These are phyloP conservation scores for Gadus macrocephalus DNA, from an alignment of 2,113 vertebrate species.

Conservation along the genomic window DNA sequence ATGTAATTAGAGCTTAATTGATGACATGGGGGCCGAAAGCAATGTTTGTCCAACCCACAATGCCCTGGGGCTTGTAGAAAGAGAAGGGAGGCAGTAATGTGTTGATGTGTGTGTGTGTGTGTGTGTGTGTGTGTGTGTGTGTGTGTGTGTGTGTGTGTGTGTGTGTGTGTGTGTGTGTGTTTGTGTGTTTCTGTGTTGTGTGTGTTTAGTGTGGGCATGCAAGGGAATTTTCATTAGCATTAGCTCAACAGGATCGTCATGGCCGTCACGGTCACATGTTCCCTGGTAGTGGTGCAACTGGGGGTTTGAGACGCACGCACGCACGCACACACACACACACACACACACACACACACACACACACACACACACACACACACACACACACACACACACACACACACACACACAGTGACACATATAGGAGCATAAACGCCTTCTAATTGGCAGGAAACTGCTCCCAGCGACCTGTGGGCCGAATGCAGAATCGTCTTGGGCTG, in stretches of 20 bases:
- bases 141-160: no score
- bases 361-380: slow-evolving; percentile 14
- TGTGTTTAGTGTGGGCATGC: neutral
- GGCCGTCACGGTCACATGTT: slow-evolving; percentile 21
- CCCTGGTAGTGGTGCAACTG: slow-evolving; percentile 20
- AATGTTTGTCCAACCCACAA: slow-evolving; percentile 28
- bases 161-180: no score
- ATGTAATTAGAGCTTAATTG: slow-evolving; percentile 40
- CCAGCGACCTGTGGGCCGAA: slow-evolving; percentile 59
- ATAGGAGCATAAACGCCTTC: slow-evolving; percentile 23
- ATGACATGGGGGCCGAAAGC: slow-evolving; percentile 22
- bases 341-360: no score
- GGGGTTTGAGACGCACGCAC: no score
- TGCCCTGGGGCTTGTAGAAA: no score
- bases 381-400: slow-evolving; percentile 1
- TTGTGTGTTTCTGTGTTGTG: no score
- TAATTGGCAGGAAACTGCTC: slow-evolving; percentile 70
- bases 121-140: no score
- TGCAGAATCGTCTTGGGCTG: slow-evolving; percentile 53
- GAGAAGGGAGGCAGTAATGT: no score
- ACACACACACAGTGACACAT: slow-evolving; percentile 17
- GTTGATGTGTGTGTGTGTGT: no score
- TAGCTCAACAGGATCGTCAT: no score
- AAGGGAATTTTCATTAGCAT: slow-evolving; percentile 8
- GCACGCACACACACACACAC: no score